These are phyloP conservation scores for Melanogrammus aeglefinus DNA, from an alignment of 2,797 vertebrate species.

Conservation along the genomic window DNA sequence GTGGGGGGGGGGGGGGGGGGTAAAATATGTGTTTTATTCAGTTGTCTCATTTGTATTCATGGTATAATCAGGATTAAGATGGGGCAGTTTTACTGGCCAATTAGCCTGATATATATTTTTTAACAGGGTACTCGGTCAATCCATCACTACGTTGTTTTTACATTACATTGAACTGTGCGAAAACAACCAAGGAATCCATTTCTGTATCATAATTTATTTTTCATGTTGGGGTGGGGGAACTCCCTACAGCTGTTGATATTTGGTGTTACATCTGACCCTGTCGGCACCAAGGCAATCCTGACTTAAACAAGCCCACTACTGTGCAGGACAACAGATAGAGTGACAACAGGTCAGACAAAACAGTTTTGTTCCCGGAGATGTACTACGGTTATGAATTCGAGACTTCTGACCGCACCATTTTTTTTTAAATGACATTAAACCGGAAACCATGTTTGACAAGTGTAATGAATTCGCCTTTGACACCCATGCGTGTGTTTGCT, in stretches of 20 bases:
- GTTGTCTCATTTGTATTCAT: constrained; percentile 25
- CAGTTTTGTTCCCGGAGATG: constrained; percentile 63
- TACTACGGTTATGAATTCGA: constrained; percentile 56
- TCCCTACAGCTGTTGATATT: constrained; percentile 12
- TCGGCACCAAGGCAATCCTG: constrained; percentile 46
- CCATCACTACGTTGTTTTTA: not conserved
- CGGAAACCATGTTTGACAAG: not conserved
- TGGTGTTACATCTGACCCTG: constrained; percentile 49
- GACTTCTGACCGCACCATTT: constrained; percentile 15
- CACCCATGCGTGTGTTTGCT: not conserved
- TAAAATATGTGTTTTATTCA: constrained; percentile 37
- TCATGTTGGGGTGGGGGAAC: not conserved
- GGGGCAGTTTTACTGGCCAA: not conserved
- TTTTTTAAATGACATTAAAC: not conserved
- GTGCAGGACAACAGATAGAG: constrained; percentile 67
- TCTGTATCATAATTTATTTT: not conserved
- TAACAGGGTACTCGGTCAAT: not conserved
- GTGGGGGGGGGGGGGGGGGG: constrained; percentile 5
- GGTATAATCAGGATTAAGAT: constrained; percentile 5
- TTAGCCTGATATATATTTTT: not conserved
- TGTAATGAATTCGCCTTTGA: not conserved
- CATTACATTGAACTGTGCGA: too few species aligned
- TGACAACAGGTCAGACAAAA: constrained; percentile 68
- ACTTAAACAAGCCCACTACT: constrained; percentile 67
- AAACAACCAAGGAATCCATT: not conserved